phyloP scores from a whole-genome alignment of 2,888 invertebrate species.

The Notocelia uddmanniana region DNA sequence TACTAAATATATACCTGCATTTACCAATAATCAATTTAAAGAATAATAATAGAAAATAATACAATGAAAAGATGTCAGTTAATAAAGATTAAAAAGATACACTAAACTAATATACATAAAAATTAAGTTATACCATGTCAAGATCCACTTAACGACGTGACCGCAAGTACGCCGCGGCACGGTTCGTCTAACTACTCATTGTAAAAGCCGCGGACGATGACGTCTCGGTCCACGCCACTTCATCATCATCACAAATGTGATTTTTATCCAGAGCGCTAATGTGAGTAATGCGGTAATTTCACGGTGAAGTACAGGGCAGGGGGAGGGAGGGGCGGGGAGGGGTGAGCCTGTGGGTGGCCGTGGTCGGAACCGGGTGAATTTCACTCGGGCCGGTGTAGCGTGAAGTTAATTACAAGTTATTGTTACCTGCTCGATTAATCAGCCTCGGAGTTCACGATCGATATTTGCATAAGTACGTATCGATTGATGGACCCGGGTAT shows the following conservation, averaged over 20 bases:
- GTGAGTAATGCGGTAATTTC: slow-evolving; percentile 43
- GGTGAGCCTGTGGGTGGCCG: slow-evolving; percentile 17
- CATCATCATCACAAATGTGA: slow-evolving; percentile 18
- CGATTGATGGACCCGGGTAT: too few relatives aligned
- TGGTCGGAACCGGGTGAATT: background rate
- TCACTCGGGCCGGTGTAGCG: background rate
- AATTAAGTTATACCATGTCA: too few relatives aligned
- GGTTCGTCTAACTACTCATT: background rate
- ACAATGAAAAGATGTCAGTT: too few relatives aligned
- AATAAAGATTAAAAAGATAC: too few relatives aligned
- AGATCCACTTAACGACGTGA: background rate
- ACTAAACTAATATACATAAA: too few relatives aligned
- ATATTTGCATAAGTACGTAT: slow-evolving; percentile 7
- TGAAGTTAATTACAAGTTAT: slow-evolving; percentile 4
- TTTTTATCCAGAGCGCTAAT: slow-evolving; percentile 33
- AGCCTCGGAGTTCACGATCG: background rate
- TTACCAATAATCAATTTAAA: too few relatives aligned
- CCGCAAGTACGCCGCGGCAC: background rate
- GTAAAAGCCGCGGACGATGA: slow-evolving; percentile 3
- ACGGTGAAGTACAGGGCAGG: slow-evolving; percentile 19
- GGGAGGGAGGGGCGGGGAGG: background rate
- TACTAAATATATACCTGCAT: too few relatives aligned
- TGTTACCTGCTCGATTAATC: slow-evolving; percentile 3
- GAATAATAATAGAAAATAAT: too few relatives aligned
- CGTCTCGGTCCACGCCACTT: slow-evolving; percentile 21